Evolutionary conservation across 1,140 invertebrate species (phyloP), one percentile per base, ranked within the genome.

Genomic region (Musca domestica): DNA sequence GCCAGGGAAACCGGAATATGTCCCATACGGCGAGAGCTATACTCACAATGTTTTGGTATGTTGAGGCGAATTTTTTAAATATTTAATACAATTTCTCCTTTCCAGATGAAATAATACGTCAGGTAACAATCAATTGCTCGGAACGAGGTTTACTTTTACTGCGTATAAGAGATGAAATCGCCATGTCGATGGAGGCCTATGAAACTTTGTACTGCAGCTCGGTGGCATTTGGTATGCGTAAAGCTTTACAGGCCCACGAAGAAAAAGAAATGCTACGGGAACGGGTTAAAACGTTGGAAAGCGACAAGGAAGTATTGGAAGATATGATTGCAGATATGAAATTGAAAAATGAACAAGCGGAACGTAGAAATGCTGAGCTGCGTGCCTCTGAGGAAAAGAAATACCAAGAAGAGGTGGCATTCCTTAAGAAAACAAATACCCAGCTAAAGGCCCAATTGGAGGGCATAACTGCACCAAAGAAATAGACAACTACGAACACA

Each of bases 1-100:
- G 96, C 97, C 0, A 87, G 95, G 73, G 95, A 98, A 84, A 98
- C 95, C 17, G 97, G 97, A 23, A 96, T 99, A 74, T 99, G 97
- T 84, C 95, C 96, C 0, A 91, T 98, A 56, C 86, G 97, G 54
- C 85, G 96, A 58, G 92, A 98, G 81, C 87, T 99, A 0, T 99
- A 98, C 79, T 94, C 94, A 1, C 96, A 99, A 83, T 96, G 95
- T 81, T 99, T 99, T 83, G 95, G 95, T 92, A 88, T 7, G 0
- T 6, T 6, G 3, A 2, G 10, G 1, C 27, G 0, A 34, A 41
- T 10, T 1, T 14, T 9, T 6, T 49, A 0, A 12, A 2, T 20
- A 34, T 47, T 25, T 7, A 34, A 10, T 54, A 2, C 7, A 25
- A 25, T 23, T 7, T 9, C 4, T 58, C 68, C 3, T 12, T 64